Conservation (phyloP, 2,797 vertebrate genomes). For the Cercopithecus mitis region DNA sequence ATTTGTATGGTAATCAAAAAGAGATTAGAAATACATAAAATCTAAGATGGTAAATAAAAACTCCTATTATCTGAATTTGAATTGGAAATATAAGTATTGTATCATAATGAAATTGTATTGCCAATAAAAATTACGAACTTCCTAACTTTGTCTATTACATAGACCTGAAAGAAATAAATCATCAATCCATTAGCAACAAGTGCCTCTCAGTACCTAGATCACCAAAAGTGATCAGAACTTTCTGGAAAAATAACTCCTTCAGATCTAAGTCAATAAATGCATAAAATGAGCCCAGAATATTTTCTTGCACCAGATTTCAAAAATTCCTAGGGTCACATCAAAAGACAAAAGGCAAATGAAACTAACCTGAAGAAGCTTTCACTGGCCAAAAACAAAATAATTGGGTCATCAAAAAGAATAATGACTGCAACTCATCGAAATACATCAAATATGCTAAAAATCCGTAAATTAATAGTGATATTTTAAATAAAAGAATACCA, state of each 20-base stretch:
- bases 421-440: background rate
- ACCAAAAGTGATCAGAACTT: background rate
- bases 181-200: background rate
- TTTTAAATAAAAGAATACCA: background rate
- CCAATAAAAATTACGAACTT: background rate
- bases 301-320: background rate
- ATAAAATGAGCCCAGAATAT: background rate
- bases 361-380: background rate
- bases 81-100: background rate
- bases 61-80: background rate
- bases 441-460: background rate
- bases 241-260: background rate
- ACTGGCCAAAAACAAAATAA: background rate
- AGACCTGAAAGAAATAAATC: background rate
- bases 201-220: background rate
- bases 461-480: background rate
- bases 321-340: background rate
- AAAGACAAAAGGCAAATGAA: background rate
- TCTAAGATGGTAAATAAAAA: background rate
- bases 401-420: background rate
- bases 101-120: background rate
- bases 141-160: background rate
- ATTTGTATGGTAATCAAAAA: background rate
- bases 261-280: background rate
- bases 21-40: background rate